phyloP scores from a whole-genome alignment of 1,140 invertebrate genomes.

The Drosophila miranda region DNA sequence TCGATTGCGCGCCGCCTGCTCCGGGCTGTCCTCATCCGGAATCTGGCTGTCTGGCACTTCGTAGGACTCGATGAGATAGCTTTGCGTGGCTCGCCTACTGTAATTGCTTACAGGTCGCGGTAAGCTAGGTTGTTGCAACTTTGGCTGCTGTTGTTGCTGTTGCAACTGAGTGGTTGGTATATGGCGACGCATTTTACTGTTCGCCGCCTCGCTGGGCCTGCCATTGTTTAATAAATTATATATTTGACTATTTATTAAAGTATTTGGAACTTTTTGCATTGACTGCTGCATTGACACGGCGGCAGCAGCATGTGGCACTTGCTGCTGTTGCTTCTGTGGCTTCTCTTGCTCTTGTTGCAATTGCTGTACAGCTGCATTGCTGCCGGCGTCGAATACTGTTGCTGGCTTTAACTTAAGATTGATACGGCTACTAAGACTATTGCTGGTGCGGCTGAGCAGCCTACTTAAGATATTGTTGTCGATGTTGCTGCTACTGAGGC shows the following conservation, averaged over 20 bases:
- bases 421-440: constrained; percentile 75
- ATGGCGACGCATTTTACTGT: constrained; percentile 47
- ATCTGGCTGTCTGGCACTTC: constrained; percentile 57
- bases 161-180: constrained; percentile 32
- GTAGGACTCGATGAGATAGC: constrained; percentile 70
- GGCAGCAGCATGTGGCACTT: constrained; percentile 14
- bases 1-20: constrained; percentile 67
- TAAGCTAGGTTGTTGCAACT: constrained; percentile 33
- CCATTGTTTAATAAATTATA: constrained; percentile 75
- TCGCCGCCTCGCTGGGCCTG: constrained; percentile 47
- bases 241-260: constrained; percentile 81
- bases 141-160: constrained; percentile 23
- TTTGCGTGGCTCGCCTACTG: constrained; percentile 31
- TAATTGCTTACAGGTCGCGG: constrained; percentile 16
- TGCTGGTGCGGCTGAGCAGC: constrained; percentile 64
- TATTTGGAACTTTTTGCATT: constrained; percentile 81
- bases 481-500: constrained; percentile 47
- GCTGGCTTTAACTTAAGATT: constrained; percentile 70
- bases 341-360: constrained; percentile 28
- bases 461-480: constrained; percentile 66
- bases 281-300: constrained; percentile 44
- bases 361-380: constrained; percentile 42
- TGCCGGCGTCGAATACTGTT: constrained; percentile 68
- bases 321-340: constrained; percentile 34
- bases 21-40: constrained; percentile 29